These are phyloP conservation scores for Geopemphigus sp. DNA, from an alignment of 1,140 invertebrate species.

Conservation along the genomic window DNA sequence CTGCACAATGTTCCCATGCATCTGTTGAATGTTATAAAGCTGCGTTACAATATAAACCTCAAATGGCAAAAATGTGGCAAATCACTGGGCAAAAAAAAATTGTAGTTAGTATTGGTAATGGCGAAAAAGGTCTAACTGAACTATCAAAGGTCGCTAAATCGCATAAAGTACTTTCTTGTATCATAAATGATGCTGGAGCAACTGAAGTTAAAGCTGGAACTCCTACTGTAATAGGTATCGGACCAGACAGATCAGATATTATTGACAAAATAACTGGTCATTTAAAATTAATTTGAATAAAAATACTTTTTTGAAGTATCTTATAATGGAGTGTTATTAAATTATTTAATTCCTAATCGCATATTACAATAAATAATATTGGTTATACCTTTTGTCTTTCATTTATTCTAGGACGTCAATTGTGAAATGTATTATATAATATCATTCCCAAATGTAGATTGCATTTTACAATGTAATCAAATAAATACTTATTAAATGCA, in stretches of 20 bases:
- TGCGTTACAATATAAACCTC: constrained; percentile 62
- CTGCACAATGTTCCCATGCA: constrained; percentile 89
- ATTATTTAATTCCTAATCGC: neutral
- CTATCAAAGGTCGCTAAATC: constrained; percentile 68
- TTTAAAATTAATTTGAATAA: constrained; percentile 69
- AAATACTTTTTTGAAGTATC: neutral
- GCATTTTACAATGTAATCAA: neutral
- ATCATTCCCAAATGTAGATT: neutral
- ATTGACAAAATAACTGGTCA: constrained; percentile 84
- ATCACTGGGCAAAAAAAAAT: constrained; percentile 78
- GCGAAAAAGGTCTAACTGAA: constrained; percentile 64
- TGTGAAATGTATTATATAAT: neutral
- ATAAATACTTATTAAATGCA: no score
- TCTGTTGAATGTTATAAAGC: constrained; percentile 77
- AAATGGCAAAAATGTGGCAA: constrained; percentile 72
- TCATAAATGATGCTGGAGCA: constrained; percentile 83
- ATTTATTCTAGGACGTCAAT: neutral
- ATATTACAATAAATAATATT: neutral
- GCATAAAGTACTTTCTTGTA: constrained; percentile 67
- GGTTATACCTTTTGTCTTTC: neutral
- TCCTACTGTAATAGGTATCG: constrained; percentile 83
- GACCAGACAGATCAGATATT: constrained; percentile 73
- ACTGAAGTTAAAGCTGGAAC: constrained; percentile 86
- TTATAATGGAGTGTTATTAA: neutral
- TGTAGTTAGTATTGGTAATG: constrained; percentile 64